A percentile compares a stretch with the other conserved stretches of the same genome.
Conservation (phyloP, 2,888 invertebrate species). For the Rhamphomyia laevipes region DNA sequence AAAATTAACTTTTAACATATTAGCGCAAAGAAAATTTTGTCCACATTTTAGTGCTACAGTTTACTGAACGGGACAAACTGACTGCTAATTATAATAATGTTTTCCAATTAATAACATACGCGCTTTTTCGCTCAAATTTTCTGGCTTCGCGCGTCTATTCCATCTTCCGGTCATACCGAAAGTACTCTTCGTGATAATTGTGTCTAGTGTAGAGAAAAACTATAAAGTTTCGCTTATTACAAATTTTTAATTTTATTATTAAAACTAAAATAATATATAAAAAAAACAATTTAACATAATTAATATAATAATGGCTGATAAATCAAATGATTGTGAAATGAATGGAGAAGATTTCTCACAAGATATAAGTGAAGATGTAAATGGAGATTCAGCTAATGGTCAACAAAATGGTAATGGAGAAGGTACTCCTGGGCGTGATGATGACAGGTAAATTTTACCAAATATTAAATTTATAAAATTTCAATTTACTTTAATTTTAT, state of each 20-base stretch:
- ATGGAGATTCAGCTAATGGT: conserved; percentile 36
- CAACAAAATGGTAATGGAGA: conserved; percentile 52
- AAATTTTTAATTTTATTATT: not conserved
- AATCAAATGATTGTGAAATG: conserved; percentile 53
- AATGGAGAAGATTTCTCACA: conserved; percentile 71
- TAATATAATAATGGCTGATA: conserved; percentile 40
- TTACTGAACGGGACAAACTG: too few relatives aligned
- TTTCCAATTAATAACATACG: too few relatives aligned
- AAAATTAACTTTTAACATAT: too few relatives aligned
- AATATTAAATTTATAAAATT: not conserved
- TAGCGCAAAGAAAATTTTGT: too few relatives aligned
- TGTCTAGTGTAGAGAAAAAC: not conserved
- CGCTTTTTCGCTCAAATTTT: too few relatives aligned
- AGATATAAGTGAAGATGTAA: conserved; percentile 55
- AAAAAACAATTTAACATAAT: conserved; percentile 5
- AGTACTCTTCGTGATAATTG: too few relatives aligned
- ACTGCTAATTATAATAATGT: too few relatives aligned
- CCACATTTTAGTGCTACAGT: too few relatives aligned
- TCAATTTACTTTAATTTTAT: too few relatives aligned
- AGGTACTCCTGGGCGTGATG: conserved; percentile 60
- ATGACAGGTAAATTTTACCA: conserved; percentile 54
- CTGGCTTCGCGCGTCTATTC: too few relatives aligned
- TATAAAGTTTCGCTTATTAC: not conserved
- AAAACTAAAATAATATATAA: conserved; percentile 4
- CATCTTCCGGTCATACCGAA: too few relatives aligned